Conservation (phyloP, 2,113 vertebrate genomes). For the Gorilla gorilla region DNA sequence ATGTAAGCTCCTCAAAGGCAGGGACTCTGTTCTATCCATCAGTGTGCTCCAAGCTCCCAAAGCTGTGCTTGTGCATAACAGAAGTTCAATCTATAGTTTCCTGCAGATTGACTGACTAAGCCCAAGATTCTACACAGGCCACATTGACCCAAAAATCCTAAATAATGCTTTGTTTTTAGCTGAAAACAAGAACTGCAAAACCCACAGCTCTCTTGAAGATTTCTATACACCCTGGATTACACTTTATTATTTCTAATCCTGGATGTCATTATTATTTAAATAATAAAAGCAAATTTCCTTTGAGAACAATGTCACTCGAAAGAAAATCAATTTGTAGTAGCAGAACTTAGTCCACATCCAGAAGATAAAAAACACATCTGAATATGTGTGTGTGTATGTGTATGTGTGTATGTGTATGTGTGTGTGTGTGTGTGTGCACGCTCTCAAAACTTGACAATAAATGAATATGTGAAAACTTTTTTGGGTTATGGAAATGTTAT, state of each 20-base stretch:
- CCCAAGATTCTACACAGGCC: background rate
- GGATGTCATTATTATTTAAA: background rate
- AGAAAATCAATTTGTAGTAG: background rate
- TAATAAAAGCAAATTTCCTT: background rate
- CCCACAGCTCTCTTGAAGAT: background rate
- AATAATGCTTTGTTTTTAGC: background rate
- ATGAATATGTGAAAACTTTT: background rate
- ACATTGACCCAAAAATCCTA: background rate
- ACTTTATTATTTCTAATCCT: background rate
- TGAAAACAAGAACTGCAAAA: slow-evolving; percentile 8
- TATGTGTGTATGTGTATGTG: background rate
- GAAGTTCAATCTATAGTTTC: background rate
- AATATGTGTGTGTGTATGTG: background rate
- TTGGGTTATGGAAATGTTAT: background rate
- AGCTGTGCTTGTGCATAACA: background rate
- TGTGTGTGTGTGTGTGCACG: accelerated
- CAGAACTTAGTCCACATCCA: background rate
- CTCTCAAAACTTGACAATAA: background rate
- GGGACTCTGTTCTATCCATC: background rate
- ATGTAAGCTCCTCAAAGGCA: background rate
- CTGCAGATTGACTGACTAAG: background rate
- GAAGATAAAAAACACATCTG: background rate
- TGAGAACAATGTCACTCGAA: background rate
- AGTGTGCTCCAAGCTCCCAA: background rate
- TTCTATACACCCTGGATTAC: background rate